These are phyloP conservation scores for Hedya salicella DNA, from an alignment of 2,888 invertebrate species.

Conservation along the genomic window DNA sequence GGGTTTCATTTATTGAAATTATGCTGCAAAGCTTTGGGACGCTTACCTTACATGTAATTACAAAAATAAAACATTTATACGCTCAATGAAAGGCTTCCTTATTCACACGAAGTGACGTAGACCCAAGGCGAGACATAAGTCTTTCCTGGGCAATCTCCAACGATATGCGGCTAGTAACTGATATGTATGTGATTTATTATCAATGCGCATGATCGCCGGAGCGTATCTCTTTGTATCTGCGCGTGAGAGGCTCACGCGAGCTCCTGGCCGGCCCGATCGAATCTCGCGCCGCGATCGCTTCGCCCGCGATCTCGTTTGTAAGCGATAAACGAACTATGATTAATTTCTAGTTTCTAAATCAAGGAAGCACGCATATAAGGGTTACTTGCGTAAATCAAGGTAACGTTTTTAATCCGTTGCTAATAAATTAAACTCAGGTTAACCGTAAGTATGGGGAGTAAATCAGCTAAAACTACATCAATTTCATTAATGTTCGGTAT, in stretches of 20 bases:
- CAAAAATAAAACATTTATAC: neutral
- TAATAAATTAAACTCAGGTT: too few relatives aligned
- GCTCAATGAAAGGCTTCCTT: constrained; percentile 16
- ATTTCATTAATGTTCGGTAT: too few relatives aligned
- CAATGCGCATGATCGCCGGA: constrained; percentile 73
- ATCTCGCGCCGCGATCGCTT: constrained; percentile 62
- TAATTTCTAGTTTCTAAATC: constrained; percentile 59
- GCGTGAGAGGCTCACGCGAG: constrained; percentile 61
- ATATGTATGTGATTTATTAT: constrained; percentile 76
- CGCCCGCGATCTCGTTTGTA: constrained; percentile 60
- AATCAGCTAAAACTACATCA: too few relatives aligned
- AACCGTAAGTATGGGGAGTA: too few relatives aligned
- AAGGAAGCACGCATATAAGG: constrained; percentile 47
- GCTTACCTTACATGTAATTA: neutral
- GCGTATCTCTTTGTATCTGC: constrained; percentile 73
- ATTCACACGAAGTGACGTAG: constrained; percentile 23
- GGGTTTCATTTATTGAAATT: too few relatives aligned
- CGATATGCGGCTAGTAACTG: constrained; percentile 69
- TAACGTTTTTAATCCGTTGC: neutral
- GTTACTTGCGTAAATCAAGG: constrained; percentile 34
- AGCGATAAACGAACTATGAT: constrained; percentile 64
- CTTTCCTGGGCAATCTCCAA: constrained; percentile 59
- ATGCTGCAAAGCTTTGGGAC: too few relatives aligned
- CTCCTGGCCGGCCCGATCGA: constrained; percentile 58
- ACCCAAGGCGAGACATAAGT: constrained; percentile 44